Evolutionary conservation across 2,888 invertebrate species (phyloP).

Genomic region (Pseudanteris insignis): DNA sequence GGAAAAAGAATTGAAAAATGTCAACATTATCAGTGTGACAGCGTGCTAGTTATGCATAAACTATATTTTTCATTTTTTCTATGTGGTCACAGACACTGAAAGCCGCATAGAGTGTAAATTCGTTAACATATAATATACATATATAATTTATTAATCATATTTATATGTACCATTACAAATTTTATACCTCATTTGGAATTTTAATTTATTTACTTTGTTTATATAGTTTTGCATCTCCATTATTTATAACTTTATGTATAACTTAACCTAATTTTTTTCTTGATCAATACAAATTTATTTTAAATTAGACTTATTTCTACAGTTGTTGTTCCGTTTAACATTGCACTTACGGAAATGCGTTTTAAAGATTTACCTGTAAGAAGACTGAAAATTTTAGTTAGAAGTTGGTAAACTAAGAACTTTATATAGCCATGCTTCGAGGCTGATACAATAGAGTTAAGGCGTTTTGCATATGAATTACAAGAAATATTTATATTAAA

Average conservation of each 20-base stretch:
- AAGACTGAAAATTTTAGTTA: too few relatives aligned
- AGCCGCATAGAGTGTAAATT: constrained; percentile 45
- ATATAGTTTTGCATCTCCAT: constrained; percentile 23
- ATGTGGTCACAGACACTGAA: constrained; percentile 46
- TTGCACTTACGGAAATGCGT: too few relatives aligned
- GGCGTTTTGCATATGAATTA: too few relatives aligned
- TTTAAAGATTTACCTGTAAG: too few relatives aligned
- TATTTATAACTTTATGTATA: constrained; percentile 32
- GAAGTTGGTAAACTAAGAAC: too few relatives aligned
- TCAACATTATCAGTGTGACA: constrained; percentile 31
- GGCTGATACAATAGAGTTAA: too few relatives aligned
- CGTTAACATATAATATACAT: constrained; percentile 44
- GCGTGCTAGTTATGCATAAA: constrained; percentile 36
- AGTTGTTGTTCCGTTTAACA: constrained; percentile 1
- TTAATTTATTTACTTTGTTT: constrained; percentile 25
- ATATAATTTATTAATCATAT: constrained; percentile 24
- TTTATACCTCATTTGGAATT: constrained; percentile 10
- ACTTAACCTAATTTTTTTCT: constrained; percentile 8
- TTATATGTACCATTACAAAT: constrained; percentile 30
- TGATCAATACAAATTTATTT: constrained; percentile 33
- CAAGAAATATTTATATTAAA: too few relatives aligned
- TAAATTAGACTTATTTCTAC: constrained; percentile 26
- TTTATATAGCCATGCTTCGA: too few relatives aligned
- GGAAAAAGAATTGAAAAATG: neutral
- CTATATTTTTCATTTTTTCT: constrained; percentile 35